Base-by-base conservation (phyloP, 2,888 invertebrate genomes). In the Phortica okadai region DNA sequence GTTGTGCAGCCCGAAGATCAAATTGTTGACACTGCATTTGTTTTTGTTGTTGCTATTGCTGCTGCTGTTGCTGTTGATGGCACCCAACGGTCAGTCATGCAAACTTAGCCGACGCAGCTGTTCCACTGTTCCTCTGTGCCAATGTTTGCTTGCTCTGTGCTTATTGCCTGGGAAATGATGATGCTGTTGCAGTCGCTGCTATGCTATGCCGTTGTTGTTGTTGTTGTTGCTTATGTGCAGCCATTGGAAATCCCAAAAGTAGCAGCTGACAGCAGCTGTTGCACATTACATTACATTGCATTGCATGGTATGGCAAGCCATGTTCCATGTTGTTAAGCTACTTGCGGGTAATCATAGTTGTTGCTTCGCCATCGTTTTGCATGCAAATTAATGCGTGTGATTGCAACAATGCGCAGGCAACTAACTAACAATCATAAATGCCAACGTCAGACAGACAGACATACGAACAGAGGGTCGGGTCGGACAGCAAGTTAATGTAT, bases 321-420 rank as follows among this genome's bases (percentile, higher is more conserved):
- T 33, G 33, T 33, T 2, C 33, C 3, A 33, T 33, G 33, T 33
- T 33, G 33, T 33, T 33, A 33, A 33, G 33, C 33, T 33, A 33
- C 33, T 84, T 85, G 85, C 86, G 85, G 85, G 85, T 85, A 85
- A 85, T 85, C 86, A 85, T 86, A 83, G 84, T 11, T 56, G 56
- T 11, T 56, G 7, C 16, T 59, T n/a, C 16, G 21, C 10, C 16
- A 84, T 86, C 85, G 85, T 85, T 86, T 84, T 85, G 85, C 85
- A 85, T 86, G 85, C 85, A 85, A 85, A 85, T 85, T 86, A 85
- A 86, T 84, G 85, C 86, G 86, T 86, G 10, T 10, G 11, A 54
- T 14, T 54, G 54, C 54, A 54, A 54, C n/a, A n/a, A 10, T 54
- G 54, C 54, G 54, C 2, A n/a, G 10, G 54, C 54, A n/a, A 41